These are phyloP conservation scores for Oreochromis niloticus DNA, from an alignment of 2,113 vertebrate genomes.

Conservation along the genomic window DNA sequence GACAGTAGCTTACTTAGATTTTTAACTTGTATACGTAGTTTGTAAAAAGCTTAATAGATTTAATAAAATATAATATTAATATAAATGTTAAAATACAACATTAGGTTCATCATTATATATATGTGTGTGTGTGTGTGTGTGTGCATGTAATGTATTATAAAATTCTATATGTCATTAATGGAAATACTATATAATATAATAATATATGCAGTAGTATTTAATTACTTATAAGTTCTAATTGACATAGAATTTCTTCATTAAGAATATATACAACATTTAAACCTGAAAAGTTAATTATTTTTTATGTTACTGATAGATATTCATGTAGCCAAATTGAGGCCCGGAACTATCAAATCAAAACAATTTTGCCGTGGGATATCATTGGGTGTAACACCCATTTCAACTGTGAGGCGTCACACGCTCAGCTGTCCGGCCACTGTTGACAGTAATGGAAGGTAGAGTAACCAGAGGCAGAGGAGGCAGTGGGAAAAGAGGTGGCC, in stretches of 20 bases:
- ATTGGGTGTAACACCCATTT: constrained; percentile 39
- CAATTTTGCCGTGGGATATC: background rate
- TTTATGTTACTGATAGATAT: background rate
- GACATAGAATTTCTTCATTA: background rate
- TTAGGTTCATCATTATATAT: background rate
- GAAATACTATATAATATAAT: background rate
- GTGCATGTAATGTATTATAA: background rate
- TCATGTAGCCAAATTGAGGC: background rate
- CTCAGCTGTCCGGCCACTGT: background rate
- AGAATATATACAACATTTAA: background rate
- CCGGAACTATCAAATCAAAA: constrained; percentile 13
- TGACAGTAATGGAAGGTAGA: constrained; percentile 59
- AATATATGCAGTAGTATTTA: background rate
- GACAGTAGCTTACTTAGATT: background rate
- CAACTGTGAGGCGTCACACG: background rate
- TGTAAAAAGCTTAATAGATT: background rate
- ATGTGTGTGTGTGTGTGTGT: background rate
- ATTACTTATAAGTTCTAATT: background rate
- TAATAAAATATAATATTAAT: background rate
- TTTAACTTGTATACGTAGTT: background rate
- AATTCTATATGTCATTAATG: background rate
- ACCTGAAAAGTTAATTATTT: background rate
- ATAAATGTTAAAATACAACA: background rate
- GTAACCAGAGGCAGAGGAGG: constrained; percentile 47
- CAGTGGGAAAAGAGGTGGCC: constrained; percentile 59